These are phyloP conservation scores for Rhabdomys dilectus DNA, from an alignment of 2,113 vertebrate genomes.

Conservation along the genomic window DNA sequence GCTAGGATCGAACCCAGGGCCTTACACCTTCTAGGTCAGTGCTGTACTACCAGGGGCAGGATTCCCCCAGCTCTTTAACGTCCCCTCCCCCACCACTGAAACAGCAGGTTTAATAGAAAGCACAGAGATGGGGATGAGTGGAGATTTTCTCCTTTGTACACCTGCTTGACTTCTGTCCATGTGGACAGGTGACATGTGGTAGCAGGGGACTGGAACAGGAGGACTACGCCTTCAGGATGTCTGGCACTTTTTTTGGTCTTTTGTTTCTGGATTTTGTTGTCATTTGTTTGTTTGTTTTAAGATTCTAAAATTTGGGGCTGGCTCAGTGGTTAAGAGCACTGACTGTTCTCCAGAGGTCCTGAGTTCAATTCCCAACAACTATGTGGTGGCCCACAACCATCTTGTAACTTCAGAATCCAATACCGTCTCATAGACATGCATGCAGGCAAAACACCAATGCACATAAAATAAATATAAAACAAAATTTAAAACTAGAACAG, in stretches of 20 bases:
- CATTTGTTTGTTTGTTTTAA: no score
- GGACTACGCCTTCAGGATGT: neutral
- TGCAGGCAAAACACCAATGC: no score
- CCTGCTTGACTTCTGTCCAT: neutral
- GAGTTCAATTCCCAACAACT: no score
- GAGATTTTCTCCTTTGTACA: neutral
- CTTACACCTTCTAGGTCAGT: neutral
- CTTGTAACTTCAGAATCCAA: no score
- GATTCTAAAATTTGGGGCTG: no score
- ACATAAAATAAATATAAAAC: no score
- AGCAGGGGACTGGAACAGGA: neutral
- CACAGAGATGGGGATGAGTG: neutral
- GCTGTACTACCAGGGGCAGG: neutral
- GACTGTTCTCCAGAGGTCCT: no score
- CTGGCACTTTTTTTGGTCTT: neutral
- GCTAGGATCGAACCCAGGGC: neutral
- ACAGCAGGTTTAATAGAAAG: neutral
- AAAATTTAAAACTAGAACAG: no score
- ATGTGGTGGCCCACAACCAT: no score
- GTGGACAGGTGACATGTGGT: neutral
- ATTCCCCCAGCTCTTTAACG: neutral
- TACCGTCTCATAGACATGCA: no score
- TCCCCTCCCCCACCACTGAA: neutral
- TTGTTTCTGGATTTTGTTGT: no score
- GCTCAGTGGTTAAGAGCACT: no score